Percentiles rank a stretch among this genome's conserved stretches.
Conservation (phyloP, 2,888 invertebrate species). For the Melanchra persicariae region DNA sequence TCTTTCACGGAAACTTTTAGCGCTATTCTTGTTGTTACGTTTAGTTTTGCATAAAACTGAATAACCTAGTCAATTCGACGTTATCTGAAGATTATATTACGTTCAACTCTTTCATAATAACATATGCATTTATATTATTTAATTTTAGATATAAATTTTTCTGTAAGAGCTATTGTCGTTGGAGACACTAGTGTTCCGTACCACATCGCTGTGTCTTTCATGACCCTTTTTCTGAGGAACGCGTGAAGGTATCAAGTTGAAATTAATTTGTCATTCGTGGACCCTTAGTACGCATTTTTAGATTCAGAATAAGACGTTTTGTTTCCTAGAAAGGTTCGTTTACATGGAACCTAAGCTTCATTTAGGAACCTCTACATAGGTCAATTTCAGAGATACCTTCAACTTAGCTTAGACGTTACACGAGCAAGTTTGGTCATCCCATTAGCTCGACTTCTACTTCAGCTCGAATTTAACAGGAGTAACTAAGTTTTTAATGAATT, state of each 20-base stretch:
- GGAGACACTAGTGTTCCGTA: too few species aligned
- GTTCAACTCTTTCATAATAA: too few species aligned
- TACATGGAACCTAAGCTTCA: neutral
- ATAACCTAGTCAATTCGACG: neutral
- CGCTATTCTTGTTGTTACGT: constrained; percentile 11
- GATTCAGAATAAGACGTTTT: too few species aligned
- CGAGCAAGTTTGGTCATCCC: constrained; percentile 45
- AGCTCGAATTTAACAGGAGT: constrained; percentile 28
- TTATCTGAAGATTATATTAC: too few species aligned
- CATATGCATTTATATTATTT: too few species aligned
- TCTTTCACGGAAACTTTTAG: constrained; percentile 3
- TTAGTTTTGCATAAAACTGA: constrained; percentile 5
- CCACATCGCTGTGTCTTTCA: too few species aligned
- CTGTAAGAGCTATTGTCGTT: too few species aligned
- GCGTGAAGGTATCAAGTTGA: too few species aligned
- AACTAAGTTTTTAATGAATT: constrained; percentile 56
- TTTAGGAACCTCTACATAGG: neutral
- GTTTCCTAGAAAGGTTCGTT: neutral
- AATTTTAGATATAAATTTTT: too few species aligned
- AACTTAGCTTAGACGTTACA: neutral
- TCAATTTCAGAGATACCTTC: neutral
- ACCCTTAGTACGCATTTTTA: too few species aligned
- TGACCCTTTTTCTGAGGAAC: too few species aligned
- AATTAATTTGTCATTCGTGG: too few species aligned
- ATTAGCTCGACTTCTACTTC: constrained; percentile 42